Evolutionary conservation across 2,113 vertebrate genomes (phyloP).

Genomic region (Candoia aspera): DNA sequence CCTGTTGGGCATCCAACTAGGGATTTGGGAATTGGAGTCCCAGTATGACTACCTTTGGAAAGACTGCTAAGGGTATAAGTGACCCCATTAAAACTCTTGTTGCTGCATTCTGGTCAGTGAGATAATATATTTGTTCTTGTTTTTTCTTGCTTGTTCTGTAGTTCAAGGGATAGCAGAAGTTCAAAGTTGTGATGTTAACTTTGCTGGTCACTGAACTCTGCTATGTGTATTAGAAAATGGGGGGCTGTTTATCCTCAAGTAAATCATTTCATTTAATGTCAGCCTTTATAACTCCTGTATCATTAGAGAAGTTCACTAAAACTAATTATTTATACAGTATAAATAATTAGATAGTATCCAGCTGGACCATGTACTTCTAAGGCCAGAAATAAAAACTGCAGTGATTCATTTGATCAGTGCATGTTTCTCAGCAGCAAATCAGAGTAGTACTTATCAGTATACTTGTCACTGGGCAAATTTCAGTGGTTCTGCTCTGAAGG

Average conservation of each 20-base stretch:
- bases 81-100: neutral
- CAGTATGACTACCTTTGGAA: too few species aligned
- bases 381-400: neutral
- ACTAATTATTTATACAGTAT: neutral
- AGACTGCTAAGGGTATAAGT: neutral
- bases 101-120: neutral
- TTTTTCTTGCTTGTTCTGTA: neutral
- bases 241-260: neutral
- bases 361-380: neutral
- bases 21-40: too few species aligned
- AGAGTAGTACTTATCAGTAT: neutral
- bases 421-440: neutral
- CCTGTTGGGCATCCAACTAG: too few species aligned
- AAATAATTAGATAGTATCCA: neutral
- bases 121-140: neutral
- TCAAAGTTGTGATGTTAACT: neutral
- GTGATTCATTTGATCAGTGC: neutral
- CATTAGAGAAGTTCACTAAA: neutral
- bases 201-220: constrained; percentile 11
- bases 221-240: neutral
- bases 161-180: neutral
- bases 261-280: neutral
- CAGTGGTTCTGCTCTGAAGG: neutral
- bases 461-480: constrained; percentile 6
- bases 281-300: neutral